Evolutionary conservation across 2,113 vertebrate genomes (phyloP).

Genomic region (Ceyx cyanopectus): DNA sequence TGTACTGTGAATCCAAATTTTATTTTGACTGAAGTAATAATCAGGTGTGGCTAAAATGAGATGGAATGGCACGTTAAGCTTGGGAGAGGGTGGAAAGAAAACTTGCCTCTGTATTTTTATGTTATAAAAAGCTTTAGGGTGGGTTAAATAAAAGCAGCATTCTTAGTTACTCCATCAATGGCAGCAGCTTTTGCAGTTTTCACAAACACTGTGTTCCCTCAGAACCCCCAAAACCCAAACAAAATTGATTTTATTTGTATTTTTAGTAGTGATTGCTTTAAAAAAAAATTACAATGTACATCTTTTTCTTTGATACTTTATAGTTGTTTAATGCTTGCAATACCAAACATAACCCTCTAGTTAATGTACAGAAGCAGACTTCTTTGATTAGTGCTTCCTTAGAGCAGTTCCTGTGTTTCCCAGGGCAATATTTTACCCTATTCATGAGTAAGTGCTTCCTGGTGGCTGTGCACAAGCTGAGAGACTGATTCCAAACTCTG

Average conservation of each 20-base stretch:
- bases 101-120: background rate
- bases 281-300: background rate
- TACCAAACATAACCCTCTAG: background rate
- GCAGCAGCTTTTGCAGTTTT: background rate
- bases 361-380: background rate
- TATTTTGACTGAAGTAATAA: background rate
- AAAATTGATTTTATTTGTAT: background rate
- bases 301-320: background rate
- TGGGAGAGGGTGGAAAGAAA: background rate
- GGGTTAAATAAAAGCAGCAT: background rate
- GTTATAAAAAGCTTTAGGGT: background rate
- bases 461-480: background rate
- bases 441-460: background rate
- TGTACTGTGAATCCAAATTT: background rate
- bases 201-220: background rate
- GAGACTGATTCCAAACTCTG: background rate
- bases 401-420: background rate
- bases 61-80: background rate
- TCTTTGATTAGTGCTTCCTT: slow-evolving; percentile 26
- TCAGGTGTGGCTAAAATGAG: background rate
- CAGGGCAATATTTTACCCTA: background rate
- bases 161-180: background rate
- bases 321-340: background rate
- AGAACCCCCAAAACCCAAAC: rapidly evolving
- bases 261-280: background rate